Conservation (phyloP, 2,113 vertebrate species). For the Casuarius casuarius region DNA sequence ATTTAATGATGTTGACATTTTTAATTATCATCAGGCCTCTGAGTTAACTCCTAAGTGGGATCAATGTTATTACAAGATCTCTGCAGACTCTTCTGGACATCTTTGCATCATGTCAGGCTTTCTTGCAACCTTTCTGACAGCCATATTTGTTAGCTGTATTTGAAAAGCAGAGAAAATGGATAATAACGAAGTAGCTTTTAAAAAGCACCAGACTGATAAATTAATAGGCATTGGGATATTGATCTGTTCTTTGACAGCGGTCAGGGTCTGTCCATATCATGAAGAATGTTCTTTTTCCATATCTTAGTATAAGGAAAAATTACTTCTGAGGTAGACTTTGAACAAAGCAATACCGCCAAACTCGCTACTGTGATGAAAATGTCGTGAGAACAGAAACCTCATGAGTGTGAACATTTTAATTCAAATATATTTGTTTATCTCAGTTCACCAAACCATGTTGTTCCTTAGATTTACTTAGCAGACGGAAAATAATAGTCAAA, state of each 20-base stretch:
- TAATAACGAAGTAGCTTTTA: neutral
- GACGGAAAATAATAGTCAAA: neutral
- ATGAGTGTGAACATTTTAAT: neutral
- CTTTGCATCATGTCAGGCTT: neutral
- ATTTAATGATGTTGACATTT: constrained; percentile 67
- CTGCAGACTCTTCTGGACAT: neutral
- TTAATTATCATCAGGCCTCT: constrained; percentile 40
- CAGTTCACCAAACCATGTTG: neutral
- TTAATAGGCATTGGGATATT: neutral
- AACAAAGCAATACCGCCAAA: neutral
- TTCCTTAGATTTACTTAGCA: neutral
- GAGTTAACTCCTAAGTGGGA: constrained; percentile 28
- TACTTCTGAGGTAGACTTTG: neutral
- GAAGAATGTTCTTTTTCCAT: neutral
- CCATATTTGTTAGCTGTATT: neutral
- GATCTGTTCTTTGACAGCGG: neutral
- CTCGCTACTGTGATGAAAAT: neutral
- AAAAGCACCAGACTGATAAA: neutral
- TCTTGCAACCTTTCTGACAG: neutral
- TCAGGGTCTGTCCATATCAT: neutral
- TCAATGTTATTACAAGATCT: constrained; percentile 16
- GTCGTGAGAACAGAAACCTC: neutral
- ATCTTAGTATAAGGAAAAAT: neutral
- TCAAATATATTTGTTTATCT: neutral
- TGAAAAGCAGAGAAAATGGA: neutral